Evolutionary conservation across 2,113 vertebrate genomes (phyloP).

Genomic region (Caretta caretta): DNA sequence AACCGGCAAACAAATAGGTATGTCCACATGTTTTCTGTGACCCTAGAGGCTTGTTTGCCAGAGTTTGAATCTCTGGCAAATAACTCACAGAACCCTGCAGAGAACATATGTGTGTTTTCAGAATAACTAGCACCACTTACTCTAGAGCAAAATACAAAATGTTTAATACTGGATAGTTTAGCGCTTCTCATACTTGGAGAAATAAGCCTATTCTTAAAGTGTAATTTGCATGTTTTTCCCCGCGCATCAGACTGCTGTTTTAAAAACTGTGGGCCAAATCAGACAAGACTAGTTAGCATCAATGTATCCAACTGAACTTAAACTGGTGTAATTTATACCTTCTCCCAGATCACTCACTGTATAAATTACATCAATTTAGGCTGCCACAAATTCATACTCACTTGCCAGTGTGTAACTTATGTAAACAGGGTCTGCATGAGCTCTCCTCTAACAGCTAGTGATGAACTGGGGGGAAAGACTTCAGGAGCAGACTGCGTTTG

Average conservation of each 20-base stretch:
- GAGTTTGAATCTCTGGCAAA: neutral
- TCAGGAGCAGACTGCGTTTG: neutral
- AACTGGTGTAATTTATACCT: neutral
- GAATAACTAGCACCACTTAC: neutral
- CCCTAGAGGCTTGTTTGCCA: neutral
- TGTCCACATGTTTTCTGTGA: neutral
- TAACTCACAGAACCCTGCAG: neutral
- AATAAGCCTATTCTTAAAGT: neutral
- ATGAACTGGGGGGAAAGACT: neutral
- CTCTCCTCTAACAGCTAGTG: neutral
- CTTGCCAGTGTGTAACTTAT: neutral
- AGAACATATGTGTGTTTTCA: neutral
- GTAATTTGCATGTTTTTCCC: neutral
- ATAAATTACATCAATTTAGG: neutral
- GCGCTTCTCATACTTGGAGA: neutral
- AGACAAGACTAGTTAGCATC: neutral
- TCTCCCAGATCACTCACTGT: neutral
- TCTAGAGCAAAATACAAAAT: neutral
- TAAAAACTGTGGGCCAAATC: neutral
- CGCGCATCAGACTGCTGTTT: neutral
- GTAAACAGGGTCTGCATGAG: neutral
- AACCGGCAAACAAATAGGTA: constrained; percentile 1
- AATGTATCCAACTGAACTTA: neutral
- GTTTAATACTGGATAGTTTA: neutral
- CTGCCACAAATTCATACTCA: neutral